Conservation (phyloP, 2,113 vertebrate species). For the Stictonetta naevosa region DNA sequence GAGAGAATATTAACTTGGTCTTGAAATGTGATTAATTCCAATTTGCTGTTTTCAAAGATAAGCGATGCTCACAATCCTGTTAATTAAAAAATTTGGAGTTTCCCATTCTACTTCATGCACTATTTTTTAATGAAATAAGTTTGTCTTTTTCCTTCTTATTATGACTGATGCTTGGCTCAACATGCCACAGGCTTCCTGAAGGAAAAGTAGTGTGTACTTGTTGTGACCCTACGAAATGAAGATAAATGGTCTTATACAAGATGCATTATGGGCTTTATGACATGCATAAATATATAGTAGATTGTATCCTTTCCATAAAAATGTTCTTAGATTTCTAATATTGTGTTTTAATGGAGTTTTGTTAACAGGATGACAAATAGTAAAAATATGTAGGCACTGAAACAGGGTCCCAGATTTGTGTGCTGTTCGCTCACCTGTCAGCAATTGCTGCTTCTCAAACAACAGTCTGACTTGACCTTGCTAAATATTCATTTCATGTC, state of each 20-base stretch:
- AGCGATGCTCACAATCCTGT: slow-evolving; percentile 32
- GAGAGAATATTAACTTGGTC: slow-evolving; percentile 62
- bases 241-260: slow-evolving; percentile 70
- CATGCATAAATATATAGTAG: slow-evolving; percentile 64
- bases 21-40: slow-evolving; percentile 71
- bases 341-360: slow-evolving; percentile 67
- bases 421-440: slow-evolving; percentile 48
- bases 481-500: slow-evolving; percentile 56
- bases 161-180: slow-evolving; percentile 39
- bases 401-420: slow-evolving; percentile 34
- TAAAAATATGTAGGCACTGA: slow-evolving; percentile 61
- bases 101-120: slow-evolving; percentile 54
- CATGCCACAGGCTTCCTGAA: slow-evolving; percentile 60
- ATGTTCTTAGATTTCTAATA: slow-evolving; percentile 57
- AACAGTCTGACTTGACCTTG: slow-evolving; percentile 52
- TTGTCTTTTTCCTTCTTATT: slow-evolving; percentile 58
- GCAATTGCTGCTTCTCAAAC: slow-evolving; percentile 47
- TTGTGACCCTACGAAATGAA: slow-evolving; percentile 75
- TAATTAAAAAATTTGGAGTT: slow-evolving; percentile 63
- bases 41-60: slow-evolving; percentile 69
- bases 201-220: slow-evolving; percentile 69
- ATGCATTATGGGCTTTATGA: slow-evolving; percentile 73
- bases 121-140: slow-evolving; percentile 65
- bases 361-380: slow-evolving; percentile 60
- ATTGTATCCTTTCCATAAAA: slow-evolving; percentile 59